These are phyloP conservation scores for Leptonema lineaticorne DNA, from an alignment of 1,140 invertebrate genomes.

Conservation along the genomic window DNA sequence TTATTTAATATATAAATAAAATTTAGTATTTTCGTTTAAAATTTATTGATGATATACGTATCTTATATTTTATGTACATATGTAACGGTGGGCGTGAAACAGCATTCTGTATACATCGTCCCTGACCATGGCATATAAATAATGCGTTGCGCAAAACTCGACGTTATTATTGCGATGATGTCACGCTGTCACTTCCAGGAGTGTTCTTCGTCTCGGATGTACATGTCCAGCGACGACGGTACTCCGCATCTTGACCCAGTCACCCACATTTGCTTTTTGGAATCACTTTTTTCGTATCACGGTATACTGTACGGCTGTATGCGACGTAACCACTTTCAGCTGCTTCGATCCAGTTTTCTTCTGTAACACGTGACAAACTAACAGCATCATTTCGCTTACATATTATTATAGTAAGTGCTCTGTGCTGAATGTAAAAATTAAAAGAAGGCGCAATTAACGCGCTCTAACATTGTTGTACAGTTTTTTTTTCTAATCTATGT, in stretches of 20 bases:
- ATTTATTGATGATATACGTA: no score
- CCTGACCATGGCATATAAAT: conserved; percentile 40
- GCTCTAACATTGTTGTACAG: neutral
- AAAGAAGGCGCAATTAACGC: neutral
- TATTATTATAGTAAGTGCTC: no score
- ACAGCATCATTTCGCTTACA: no score
- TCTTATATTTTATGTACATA: no score
- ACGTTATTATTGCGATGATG: neutral
- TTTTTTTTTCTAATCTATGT: neutral
- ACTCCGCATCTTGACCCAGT: neutral
- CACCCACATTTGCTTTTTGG: neutral
- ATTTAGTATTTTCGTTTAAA: no score
- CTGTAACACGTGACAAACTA: neutral
- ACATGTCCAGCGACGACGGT: no score
- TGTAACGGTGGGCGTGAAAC: neutral
- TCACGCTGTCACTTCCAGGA: neutral
- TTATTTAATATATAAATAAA: no score
- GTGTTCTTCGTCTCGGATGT: neutral
- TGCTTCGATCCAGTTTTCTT: neutral
- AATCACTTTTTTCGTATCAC: no score
- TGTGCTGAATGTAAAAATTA: neutral
- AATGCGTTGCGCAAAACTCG: conserved; percentile 32
- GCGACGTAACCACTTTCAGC: neutral
- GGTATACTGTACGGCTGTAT: neutral
- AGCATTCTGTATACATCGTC: conserved; percentile 14